Conservation (phyloP, 2,113 vertebrate species). For the Phylloscopus trochiloides region DNA sequence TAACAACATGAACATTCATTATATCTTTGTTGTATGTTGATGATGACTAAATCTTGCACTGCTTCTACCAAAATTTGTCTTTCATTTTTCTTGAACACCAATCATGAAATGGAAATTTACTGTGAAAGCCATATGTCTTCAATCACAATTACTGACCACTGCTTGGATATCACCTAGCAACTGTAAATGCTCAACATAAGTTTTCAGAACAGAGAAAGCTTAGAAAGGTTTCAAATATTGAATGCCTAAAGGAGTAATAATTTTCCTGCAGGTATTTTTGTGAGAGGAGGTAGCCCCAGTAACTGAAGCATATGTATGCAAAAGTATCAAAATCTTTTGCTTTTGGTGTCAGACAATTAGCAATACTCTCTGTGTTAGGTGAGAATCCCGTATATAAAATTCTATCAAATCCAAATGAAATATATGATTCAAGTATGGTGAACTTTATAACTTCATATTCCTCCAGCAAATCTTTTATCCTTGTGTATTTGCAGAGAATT, state of each 20-base stretch:
- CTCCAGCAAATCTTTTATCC: not conserved
- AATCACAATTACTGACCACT: not conserved
- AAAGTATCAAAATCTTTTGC: not conserved
- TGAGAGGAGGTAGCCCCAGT: not conserved
- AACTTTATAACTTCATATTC: not conserved
- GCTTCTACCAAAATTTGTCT: not conserved
- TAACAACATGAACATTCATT: not conserved
- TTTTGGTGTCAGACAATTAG: not conserved
- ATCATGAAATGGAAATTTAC: not conserved
- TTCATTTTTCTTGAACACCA: not conserved
- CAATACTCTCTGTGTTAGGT: not conserved
- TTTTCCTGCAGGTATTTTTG: not conserved
- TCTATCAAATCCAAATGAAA: not conserved
- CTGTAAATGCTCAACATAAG: not conserved
- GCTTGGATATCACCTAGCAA: not conserved
- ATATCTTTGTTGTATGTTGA: not conserved
- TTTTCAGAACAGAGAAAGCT: not conserved
- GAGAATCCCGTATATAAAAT: not conserved
- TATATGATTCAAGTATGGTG: not conserved
- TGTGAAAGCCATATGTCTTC: not conserved
- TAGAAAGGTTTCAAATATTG: not conserved
- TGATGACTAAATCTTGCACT: not conserved
- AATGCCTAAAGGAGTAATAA: not conserved
- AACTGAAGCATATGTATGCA: not conserved
- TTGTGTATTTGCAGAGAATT: conserved; percentile 31